Conservation (phyloP, 2,888 invertebrate genomes). For the Adelognathus sp. region DNA sequence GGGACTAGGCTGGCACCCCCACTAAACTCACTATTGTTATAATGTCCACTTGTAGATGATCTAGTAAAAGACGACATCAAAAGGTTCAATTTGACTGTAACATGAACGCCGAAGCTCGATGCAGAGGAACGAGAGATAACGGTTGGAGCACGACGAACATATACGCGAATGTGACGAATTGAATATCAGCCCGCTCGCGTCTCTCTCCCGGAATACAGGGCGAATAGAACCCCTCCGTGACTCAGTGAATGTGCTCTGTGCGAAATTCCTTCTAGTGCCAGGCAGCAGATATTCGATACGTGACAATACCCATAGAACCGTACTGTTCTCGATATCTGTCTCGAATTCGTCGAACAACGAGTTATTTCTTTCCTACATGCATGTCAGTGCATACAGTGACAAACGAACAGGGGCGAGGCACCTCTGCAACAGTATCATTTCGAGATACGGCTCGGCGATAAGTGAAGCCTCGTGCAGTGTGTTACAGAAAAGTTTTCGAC, state of each 20-base stretch:
- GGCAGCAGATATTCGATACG: constrained; percentile 5
- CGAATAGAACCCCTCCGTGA: not conserved
- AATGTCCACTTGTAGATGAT: not conserved
- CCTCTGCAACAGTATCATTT: constrained; percentile 42
- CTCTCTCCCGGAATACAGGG: not conserved
- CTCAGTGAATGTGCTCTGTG: not conserved
- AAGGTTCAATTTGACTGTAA: not conserved
- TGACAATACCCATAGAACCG: not conserved
- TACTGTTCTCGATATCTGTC: constrained; percentile 32
- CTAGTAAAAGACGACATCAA: not conserved
- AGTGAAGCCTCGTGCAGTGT: constrained; percentile 7
- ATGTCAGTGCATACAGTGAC: not conserved
- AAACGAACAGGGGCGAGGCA: constrained; percentile 3
- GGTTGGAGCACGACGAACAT: constrained; percentile 2
- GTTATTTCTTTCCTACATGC: constrained; percentile 25
- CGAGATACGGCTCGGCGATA: constrained; percentile 45
- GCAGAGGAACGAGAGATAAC: not conserved
- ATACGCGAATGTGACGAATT: constrained; percentile 25
- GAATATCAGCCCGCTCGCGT: constrained; percentile 15
- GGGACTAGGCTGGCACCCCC: not conserved
- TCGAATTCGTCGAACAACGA: constrained; percentile 31
- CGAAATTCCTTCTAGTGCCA: constrained; percentile 19
- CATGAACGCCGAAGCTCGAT: not conserved
- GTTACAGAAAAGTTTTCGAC: constrained; percentile 1
- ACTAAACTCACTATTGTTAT: constrained; percentile 11